phyloP scores from a whole-genome alignment of 1,140 invertebrate genomes.

The Drosophila oshimai region DNA sequence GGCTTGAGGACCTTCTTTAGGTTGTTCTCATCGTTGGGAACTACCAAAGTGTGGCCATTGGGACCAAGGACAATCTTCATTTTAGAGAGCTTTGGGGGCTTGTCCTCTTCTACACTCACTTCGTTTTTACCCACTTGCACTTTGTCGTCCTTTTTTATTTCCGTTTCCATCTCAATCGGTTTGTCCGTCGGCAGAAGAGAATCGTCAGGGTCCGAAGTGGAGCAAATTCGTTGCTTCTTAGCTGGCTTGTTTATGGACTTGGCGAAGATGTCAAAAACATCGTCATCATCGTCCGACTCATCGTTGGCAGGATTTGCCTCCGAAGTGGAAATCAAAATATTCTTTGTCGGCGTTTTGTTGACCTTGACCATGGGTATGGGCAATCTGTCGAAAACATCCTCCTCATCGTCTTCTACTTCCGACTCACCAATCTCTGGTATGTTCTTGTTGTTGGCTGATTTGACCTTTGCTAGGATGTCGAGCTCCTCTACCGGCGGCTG shows the following conservation, averaged over 20 bases:
- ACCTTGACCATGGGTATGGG: no score
- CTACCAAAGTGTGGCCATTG: slow-evolving; percentile 28
- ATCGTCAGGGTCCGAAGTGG: background rate
- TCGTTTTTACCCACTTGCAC: no score
- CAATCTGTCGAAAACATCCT: background rate
- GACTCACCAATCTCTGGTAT: background rate
- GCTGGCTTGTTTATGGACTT: background rate
- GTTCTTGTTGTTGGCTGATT: no score
- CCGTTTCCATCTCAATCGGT: background rate
- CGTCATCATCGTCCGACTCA: background rate
- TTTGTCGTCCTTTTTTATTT: background rate
- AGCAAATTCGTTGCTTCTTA: background rate
- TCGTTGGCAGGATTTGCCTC: background rate
- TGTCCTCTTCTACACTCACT: background rate
- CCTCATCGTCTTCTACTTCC: background rate
- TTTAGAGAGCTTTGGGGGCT: slow-evolving; percentile 26
- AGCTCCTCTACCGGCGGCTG: background rate
- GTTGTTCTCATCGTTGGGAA: background rate
- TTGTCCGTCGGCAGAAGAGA: no score
- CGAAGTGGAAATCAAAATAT: background rate
- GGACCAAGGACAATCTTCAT: slow-evolving; percentile 50
- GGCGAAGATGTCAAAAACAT: no score
- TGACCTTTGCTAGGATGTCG: background rate
- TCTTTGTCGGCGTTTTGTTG: background rate
- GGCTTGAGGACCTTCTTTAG: background rate